Evolutionary conservation across 2,888 invertebrate genomes (phyloP), one percentile per base, ranked within the genome.

Genomic region (Ecliptopera silaceata): DNA sequence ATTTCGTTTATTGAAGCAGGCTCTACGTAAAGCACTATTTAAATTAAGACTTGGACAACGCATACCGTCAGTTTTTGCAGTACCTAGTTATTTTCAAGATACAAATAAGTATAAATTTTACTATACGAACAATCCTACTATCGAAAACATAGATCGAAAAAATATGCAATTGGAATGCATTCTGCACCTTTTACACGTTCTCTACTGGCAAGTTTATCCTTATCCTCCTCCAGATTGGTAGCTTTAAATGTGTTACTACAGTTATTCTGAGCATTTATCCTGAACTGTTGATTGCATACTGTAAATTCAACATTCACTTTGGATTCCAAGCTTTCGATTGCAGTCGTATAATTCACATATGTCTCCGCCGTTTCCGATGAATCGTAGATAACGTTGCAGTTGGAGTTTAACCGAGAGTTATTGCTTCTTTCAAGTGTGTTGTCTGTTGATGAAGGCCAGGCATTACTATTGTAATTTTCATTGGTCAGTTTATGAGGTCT

Each of bases 201-300:
- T 63, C 69, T 58, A 56, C 74, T 54, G 55, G 66, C 59, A 49
- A 65, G 61, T 39, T 65, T 71, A 61, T 68, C 71, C 57, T 70
- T 72, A 48, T 55, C 55, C 54, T 61, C 71, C 72, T 80, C 83
- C 80, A 82, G 79, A 68, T 75, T 83, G 72, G 44, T 68, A 71
- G 66, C 69, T 74, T 60, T 64, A 64, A 49, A 63, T 43, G 42
- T 61, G 47, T 68, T 72, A 22, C 61, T 60, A 56, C 70, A 70
- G 65, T 75, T 77, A 52, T 77, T 80, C 56, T 75, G 73, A 50
- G 71, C 73, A 67, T 83, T 84, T 63, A 89, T 76, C 66, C 79
- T 75, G 65, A 86, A 90, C 61, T 86, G 88, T 59, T 68, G 79
- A 66, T 90, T 89, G 69, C 82, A 90, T 64, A 89, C 82, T 57